These are phyloP conservation scores for Coturnix japonica DNA, from an alignment of 2,113 vertebrate genomes.

Conservation along the genomic window DNA sequence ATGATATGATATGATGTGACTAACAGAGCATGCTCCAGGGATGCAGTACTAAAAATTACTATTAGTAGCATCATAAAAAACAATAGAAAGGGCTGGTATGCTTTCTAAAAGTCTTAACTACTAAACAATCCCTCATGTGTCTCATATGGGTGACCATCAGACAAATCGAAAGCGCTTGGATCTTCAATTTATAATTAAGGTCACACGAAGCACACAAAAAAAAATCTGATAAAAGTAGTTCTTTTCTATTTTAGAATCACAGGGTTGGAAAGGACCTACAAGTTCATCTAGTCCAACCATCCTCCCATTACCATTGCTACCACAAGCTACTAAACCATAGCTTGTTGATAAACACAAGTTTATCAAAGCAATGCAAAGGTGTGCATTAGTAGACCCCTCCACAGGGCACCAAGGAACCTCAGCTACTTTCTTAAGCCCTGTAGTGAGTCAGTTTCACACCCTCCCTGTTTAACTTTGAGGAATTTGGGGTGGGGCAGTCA, in stretches of 20 bases:
- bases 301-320: too few species aligned
- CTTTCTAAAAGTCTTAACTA: not conserved
- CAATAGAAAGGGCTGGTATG: not conserved
- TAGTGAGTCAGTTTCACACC: not conserved
- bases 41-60: too few species aligned
- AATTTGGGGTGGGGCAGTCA: constrained; percentile 29
- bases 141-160: not conserved
- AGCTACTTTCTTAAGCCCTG: not conserved
- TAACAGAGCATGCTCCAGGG: not conserved
- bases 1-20: too few species aligned
- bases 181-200: not conserved
- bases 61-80: not conserved
- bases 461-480: not conserved
- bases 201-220: not conserved
- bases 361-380: not conserved
- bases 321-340: too few species aligned
- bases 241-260: not conserved
- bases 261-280: too few species aligned
- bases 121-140: not conserved
- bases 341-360: not conserved
- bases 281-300: too few species aligned
- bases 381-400: not conserved
- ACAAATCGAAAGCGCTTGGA: not conserved
- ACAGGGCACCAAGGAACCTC: not conserved
- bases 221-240: not conserved